Conservation (phyloP, 2,797 vertebrate genomes). For the Brachyrhaphis roseni region DNA sequence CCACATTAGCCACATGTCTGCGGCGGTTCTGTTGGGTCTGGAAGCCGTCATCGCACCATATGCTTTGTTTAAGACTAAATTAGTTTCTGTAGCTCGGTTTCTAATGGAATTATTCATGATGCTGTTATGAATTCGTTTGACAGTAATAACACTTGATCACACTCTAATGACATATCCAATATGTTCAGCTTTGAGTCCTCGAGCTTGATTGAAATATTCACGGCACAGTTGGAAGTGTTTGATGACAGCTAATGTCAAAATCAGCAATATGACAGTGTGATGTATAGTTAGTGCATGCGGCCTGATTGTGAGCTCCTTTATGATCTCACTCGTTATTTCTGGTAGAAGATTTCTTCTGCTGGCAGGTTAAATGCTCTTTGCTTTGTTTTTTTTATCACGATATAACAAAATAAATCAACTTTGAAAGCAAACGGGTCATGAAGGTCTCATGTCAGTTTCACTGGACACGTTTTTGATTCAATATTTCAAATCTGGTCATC, state of each 20-base stretch:
- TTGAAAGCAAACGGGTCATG: background rate
- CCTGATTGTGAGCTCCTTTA: background rate
- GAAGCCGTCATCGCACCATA: background rate
- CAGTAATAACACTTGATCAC: constrained; percentile 1
- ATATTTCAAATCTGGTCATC: background rate
- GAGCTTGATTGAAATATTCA: background rate
- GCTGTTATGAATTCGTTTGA: constrained; percentile 6
- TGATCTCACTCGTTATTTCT: background rate
- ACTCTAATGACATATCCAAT: constrained; percentile 1
- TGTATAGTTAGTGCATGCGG: background rate
- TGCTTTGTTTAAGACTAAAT: background rate
- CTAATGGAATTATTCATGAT: constrained; percentile 5
- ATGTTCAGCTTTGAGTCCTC: constrained; percentile 4
- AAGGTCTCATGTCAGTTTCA: background rate
- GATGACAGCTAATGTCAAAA: background rate
- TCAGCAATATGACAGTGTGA: background rate
- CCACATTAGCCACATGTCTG: constrained; percentile 4
- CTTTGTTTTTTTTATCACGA: background rate
- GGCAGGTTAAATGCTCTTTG: background rate
- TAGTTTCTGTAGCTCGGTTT: background rate
- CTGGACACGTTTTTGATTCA: background rate
- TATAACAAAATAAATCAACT: background rate
- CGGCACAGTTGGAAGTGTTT: background rate
- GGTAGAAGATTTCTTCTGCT: background rate
- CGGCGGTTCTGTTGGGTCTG: background rate